These are phyloP conservation scores for Bombycilla garrulus DNA, from an alignment of 2,113 vertebrate species.

Conservation along the genomic window DNA sequence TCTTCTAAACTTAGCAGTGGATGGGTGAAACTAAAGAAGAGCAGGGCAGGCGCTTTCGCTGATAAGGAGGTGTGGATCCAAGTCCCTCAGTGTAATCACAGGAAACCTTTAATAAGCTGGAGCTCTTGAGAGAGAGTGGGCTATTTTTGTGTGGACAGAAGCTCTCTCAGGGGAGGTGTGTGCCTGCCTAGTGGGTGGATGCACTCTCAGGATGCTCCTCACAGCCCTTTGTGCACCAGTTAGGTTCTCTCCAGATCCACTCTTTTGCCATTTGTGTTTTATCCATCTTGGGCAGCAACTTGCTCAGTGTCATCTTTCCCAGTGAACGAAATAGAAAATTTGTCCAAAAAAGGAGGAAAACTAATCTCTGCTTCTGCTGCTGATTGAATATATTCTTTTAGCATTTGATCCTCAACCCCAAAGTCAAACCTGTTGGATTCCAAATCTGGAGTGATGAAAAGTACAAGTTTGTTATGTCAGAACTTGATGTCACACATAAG, in stretches of 20 bases:
- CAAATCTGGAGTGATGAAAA: background rate
- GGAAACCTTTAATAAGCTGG: background rate
- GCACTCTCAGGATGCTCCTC: rapidly evolving
- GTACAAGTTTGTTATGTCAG: background rate
- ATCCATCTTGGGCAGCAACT: background rate
- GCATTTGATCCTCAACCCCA: background rate
- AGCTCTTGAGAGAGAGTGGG: background rate
- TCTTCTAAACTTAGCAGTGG: slow-evolving; percentile 46
- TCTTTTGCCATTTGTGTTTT: background rate
- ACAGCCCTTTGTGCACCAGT: background rate
- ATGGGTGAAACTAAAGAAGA: slow-evolving; percentile 3
- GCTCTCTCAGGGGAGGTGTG: background rate
- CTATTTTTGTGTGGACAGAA: background rate
- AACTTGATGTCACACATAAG: background rate
- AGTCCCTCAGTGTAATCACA: background rate
- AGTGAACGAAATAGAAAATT: background rate
- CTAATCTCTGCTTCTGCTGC: background rate
- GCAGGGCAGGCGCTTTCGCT: background rate
- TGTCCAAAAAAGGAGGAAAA: background rate
- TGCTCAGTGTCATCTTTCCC: background rate
- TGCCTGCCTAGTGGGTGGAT: background rate
- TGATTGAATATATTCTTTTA: background rate
- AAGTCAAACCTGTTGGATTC: background rate
- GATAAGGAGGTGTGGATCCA: background rate
- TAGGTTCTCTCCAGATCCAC: background rate